Evolutionary conservation across 2,797 vertebrate genomes (phyloP).

Genomic region (Orientallactaga sibirica): DNA sequence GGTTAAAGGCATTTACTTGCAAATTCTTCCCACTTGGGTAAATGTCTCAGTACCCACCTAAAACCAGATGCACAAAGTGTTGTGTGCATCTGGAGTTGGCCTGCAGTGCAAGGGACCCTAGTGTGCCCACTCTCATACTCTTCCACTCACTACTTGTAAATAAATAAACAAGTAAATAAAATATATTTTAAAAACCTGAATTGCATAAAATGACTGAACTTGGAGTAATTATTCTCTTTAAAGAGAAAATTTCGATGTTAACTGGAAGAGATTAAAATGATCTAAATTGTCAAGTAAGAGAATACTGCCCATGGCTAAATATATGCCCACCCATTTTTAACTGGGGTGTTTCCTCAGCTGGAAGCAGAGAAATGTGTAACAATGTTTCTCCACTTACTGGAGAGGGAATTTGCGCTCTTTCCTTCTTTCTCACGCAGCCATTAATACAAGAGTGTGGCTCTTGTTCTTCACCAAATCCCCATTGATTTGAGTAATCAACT

Average conservation of each 20-base stretch:
- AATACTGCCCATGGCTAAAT: constrained; percentile 16
- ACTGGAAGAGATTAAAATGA: not conserved
- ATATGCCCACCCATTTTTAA: constrained; percentile 53
- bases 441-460: constrained; percentile 55
- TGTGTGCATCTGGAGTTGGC: no score
- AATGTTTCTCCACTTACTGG: constrained; percentile 5
- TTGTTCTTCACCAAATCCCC: not conserved
- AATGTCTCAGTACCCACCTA: no score
- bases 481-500: not conserved
- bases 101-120: no score
- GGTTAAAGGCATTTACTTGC: no score
- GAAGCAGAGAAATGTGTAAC: not conserved
- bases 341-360: constrained; percentile 65
- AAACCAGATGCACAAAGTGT: no score
- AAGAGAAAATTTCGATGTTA: constrained; percentile 62
- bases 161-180: no score
- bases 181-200: not conserved
- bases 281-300: constrained; percentile 39
- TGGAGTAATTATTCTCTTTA: not conserved
- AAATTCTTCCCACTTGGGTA: no score
- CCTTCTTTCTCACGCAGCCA: not conserved
- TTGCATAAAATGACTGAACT: not conserved
- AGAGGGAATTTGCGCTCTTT: constrained; percentile 16
- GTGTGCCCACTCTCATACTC: no score
- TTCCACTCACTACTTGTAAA: no score